These are phyloP conservation scores for Hetaerina americana DNA, from an alignment of 1,140 invertebrate genomes.

Conservation along the genomic window DNA sequence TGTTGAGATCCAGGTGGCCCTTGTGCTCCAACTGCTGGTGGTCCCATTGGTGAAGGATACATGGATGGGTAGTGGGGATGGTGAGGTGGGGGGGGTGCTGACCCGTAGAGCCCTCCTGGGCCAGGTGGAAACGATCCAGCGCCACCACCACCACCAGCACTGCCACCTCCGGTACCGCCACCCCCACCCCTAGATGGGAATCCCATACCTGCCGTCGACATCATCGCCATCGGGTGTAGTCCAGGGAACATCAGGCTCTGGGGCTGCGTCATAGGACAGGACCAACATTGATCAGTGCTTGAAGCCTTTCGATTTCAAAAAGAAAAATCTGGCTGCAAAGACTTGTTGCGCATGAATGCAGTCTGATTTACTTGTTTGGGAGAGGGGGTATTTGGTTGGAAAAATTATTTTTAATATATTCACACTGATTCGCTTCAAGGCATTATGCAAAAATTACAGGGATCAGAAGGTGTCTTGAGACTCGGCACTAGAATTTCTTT, in stretches of 20 bases:
- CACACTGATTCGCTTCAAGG: too few relatives aligned
- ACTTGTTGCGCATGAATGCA: conserved; percentile 8
- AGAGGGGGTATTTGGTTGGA: too few relatives aligned
- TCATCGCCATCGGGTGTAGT: conserved; percentile 91
- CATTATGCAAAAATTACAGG: too few relatives aligned
- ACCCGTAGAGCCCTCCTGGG: conserved; percentile 12
- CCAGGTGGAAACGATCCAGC: not conserved
- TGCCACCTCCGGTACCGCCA: conserved; percentile 20
- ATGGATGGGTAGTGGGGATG: conserved; percentile 34
- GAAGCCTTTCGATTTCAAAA: conserved; percentile 4
- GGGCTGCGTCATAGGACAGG: conserved; percentile 35
- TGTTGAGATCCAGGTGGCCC: conserved; percentile 33
- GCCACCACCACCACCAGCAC: not conserved
- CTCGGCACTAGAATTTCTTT: too few relatives aligned
- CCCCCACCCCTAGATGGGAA: conserved; percentile 42
- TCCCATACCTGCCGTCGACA: conserved; percentile 72
- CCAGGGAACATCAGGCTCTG: conserved; percentile 90
- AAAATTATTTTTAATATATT: too few relatives aligned
- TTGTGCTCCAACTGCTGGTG: conserved; percentile 24
- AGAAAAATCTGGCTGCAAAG: conserved; percentile 12
- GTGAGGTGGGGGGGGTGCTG: conserved; percentile 9
- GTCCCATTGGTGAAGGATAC: conserved; percentile 31
- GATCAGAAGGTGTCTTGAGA: too few relatives aligned
- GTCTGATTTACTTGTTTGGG: too few relatives aligned
- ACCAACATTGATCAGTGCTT: not conserved